Conservation (phyloP, 2,797 vertebrate genomes). For the Heliangelus exortis region DNA sequence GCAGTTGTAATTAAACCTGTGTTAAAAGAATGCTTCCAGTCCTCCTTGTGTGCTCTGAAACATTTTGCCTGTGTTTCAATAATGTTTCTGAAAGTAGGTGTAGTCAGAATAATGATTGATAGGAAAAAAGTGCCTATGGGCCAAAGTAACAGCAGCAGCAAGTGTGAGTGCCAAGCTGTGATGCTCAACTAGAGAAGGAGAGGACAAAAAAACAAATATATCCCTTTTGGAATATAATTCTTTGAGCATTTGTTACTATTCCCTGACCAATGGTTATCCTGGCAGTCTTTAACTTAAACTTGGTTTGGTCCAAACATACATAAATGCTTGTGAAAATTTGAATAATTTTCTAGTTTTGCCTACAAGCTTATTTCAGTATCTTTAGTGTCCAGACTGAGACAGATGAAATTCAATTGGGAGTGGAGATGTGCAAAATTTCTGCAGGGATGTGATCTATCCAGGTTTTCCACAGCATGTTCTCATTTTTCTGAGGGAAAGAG, state of each 20-base stretch:
- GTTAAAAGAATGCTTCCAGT: background rate
- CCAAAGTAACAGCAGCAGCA: background rate
- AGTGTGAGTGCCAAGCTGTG: accelerated
- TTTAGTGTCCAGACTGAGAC: background rate
- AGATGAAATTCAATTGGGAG: background rate
- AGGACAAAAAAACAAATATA: background rate
- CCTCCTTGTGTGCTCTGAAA: background rate
- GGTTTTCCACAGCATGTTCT: background rate
- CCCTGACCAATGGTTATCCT: background rate
- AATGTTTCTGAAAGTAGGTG: background rate
- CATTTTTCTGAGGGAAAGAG: background rate
- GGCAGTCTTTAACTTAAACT: background rate
- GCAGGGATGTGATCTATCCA: background rate
- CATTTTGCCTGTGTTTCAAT: background rate
- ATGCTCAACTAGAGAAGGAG: background rate
- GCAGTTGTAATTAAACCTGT: background rate
- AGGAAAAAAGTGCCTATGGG: background rate
- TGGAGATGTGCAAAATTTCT: background rate
- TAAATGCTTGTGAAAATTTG: background rate
- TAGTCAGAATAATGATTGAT: background rate
- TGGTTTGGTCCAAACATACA: background rate
- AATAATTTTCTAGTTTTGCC: background rate
- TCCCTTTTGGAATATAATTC: background rate
- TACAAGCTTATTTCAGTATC: background rate
- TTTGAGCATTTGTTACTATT: background rate